These are phyloP conservation scores for Microctenopoma stevenorrisi DNA, from an alignment of 2,797 vertebrate species.

Conservation along the genomic window DNA sequence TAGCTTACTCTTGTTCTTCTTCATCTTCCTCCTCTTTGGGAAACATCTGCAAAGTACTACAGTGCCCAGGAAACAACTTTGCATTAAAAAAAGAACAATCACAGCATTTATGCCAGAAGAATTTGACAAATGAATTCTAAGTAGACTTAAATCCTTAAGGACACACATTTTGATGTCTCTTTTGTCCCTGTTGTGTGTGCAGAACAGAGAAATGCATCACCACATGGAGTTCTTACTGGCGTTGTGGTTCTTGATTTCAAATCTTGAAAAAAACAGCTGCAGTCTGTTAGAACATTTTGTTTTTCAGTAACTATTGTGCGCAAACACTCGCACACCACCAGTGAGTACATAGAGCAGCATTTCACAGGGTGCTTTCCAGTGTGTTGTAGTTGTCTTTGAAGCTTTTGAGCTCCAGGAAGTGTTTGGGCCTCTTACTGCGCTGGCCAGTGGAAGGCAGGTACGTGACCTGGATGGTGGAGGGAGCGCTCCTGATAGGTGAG, in stretches of 20 bases:
- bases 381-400: constrained; percentile 99
- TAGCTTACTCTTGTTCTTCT: no score
- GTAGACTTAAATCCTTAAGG: neutral
- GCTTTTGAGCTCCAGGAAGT: constrained; percentile 97
- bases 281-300: no score
- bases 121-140: neutral
- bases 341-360: neutral
- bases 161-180: neutral
- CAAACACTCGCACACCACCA: neutral
- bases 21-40: neutral
- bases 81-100: no score
- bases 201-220: constrained; percentile 94
- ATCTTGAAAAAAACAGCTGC: no score
- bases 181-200: constrained; percentile 22
- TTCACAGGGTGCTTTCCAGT: constrained; percentile 93
- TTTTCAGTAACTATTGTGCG: neutral
- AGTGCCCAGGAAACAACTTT: no score
- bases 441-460: constrained; percentile 95
- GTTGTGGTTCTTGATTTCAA: neutral
- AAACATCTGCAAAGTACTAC: no score
- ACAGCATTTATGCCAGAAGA: no score
- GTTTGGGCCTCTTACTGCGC: constrained; percentile 97
- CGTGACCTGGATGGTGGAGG: constrained; percentile 97
- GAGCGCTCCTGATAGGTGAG: constrained; percentile 82
- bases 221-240: constrained; percentile 88